Percentiles rank a stretch among this genome's conserved stretches.
phyloP scores from a whole-genome alignment of 2,113 vertebrate genomes.

The Tapirus terrestris region DNA sequence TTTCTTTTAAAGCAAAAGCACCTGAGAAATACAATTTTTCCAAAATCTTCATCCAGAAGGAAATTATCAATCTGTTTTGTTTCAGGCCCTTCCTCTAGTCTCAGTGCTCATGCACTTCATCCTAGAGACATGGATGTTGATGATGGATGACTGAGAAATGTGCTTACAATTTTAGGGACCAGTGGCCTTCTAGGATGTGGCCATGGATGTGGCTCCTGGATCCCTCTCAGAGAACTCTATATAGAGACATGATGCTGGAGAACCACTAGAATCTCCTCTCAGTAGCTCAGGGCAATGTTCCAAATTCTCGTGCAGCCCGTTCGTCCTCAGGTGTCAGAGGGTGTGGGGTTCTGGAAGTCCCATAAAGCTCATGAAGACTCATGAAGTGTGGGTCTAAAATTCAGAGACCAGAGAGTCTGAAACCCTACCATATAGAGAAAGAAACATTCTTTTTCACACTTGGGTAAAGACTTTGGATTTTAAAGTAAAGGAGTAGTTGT shows the following conservation, averaged over 20 bases:
- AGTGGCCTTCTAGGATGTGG: background rate
- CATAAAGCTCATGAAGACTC: background rate
- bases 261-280: too few species aligned
- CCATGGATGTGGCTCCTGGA: background rate
- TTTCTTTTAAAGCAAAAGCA: too few species aligned
- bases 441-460: background rate
- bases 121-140: background rate
- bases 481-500: too few species aligned
- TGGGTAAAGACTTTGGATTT: background rate
- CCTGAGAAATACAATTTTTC: too few species aligned
- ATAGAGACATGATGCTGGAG: background rate
- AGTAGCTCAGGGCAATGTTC: too few species aligned
- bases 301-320: background rate
- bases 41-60: too few species aligned
- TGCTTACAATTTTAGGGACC: background rate
- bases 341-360: background rate
- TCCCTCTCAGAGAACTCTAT: background rate
- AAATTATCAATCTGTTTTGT: too few species aligned
- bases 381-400: background rate
- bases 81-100: background rate
- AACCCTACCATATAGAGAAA: background rate
- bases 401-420: too few species aligned
- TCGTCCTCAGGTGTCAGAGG: background rate
- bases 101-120: background rate
- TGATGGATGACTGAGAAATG: too few species aligned